phyloP scores from a whole-genome alignment of 2,113 vertebrate species.

The Eonycteris spelaea region DNA sequence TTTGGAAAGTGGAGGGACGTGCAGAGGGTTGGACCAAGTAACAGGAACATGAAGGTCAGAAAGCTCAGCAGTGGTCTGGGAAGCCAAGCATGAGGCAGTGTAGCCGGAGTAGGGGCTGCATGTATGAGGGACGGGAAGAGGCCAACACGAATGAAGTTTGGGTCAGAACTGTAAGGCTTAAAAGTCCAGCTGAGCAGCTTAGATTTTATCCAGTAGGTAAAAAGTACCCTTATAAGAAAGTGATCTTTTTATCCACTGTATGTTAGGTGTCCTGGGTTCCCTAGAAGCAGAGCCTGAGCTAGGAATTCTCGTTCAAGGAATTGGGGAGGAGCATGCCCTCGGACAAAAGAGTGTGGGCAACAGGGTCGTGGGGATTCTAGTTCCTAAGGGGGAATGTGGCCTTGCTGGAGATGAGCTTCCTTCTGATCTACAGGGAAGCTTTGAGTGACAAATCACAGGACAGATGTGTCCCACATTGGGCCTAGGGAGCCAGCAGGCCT shows the following conservation, averaged over 20 bases:
- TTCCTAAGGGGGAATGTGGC: not conserved
- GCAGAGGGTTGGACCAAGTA: not conserved
- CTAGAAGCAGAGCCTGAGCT: not conserved
- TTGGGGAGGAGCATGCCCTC: not conserved
- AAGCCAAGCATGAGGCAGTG: not conserved
- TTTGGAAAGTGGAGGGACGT: not conserved
- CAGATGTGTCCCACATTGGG: not conserved
- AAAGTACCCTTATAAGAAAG: not conserved
- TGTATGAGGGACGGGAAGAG: not conserved
- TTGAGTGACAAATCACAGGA: not conserved
- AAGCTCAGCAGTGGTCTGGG: not conserved
- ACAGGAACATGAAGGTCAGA: not conserved
- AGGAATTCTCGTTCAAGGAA: not conserved
- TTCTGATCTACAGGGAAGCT: not conserved
- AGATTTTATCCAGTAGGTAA: not conserved
- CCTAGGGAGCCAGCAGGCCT: not conserved
- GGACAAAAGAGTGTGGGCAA: not conserved
- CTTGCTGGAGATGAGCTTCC: not conserved
- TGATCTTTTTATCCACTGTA: not conserved
- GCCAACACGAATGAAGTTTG: accelerated
- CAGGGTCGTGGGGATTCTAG: not conserved
- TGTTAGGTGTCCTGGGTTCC: not conserved
- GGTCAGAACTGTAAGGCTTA: not conserved
- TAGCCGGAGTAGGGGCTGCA: not conserved
- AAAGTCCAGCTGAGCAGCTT: not conserved